Conservation (phyloP, 2,113 vertebrate species). For the Pimephales promelas region DNA sequence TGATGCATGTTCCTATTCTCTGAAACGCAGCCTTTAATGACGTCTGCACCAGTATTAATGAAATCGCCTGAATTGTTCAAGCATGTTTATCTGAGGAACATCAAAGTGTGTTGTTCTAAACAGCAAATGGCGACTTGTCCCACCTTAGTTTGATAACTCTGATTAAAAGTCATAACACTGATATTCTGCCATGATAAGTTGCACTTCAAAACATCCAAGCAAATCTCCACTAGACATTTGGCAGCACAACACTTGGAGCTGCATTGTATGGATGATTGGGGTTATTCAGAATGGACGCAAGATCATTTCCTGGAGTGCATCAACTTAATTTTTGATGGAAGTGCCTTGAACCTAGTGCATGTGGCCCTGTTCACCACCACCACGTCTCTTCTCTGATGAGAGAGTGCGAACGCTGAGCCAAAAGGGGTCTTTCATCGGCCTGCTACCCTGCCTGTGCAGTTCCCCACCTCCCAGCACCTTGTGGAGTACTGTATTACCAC, state of each 20-base stretch:
- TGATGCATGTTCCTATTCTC: neutral
- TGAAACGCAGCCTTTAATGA: slow-evolving; percentile 57
- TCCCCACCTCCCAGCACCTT: slow-evolving; percentile 59
- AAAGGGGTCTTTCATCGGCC: slow-evolving; percentile 64
- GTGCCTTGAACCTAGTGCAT: slow-evolving; percentile 48
- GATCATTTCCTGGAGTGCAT: slow-evolving; percentile 54
- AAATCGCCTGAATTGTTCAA: slow-evolving; percentile 70
- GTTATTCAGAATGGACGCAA: slow-evolving; percentile 43
- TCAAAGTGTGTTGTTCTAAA: slow-evolving; percentile 66
- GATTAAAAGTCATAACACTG: slow-evolving; percentile 65
- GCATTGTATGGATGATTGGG: slow-evolving; percentile 62
- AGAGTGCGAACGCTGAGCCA: slow-evolving; percentile 45
- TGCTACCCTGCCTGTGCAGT: too few species aligned
- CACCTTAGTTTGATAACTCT: slow-evolving; percentile 55
- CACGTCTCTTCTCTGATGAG: slow-evolving; percentile 36
- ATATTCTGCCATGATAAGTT: slow-evolving; percentile 58
- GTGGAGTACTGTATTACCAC: slow-evolving; percentile 72
- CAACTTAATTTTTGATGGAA: slow-evolving; percentile 42
- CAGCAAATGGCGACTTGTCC: slow-evolving; percentile 49
- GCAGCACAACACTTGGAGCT: slow-evolving; percentile 64
- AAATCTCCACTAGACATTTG: slow-evolving; percentile 56
- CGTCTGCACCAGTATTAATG: slow-evolving; percentile 53
- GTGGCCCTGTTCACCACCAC: slow-evolving; percentile 24
- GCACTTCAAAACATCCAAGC: slow-evolving; percentile 54
- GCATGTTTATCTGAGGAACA: slow-evolving; percentile 67